Evolutionary conservation across 2,113 vertebrate species (phyloP).

Genomic region (Periophthalmodon schlosseri): DNA sequence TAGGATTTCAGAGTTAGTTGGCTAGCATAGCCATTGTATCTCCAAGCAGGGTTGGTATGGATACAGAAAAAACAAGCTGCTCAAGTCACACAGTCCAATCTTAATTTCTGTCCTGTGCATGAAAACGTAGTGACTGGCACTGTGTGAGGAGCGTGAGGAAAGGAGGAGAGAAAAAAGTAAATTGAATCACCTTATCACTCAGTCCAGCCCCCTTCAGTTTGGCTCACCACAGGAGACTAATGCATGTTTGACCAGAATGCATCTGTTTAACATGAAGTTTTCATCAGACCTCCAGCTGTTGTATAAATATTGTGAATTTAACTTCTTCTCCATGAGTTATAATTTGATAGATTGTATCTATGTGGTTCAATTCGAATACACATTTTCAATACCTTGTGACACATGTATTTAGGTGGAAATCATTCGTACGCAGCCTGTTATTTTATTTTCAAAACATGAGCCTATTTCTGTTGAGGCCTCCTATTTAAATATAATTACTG

Average conservation of each 20-base stretch:
- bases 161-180: background rate
- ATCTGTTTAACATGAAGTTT: background rate
- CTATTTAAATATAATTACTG: background rate
- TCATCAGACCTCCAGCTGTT: background rate
- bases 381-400: background rate
- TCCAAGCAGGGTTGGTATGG: too few relatives aligned
- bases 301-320: background rate
- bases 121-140: too few relatives aligned
- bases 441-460: background rate
- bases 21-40: too few relatives aligned
- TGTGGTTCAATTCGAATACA: background rate
- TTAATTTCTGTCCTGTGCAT: too few relatives aligned
- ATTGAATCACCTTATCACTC: background rate
- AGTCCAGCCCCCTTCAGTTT: background rate
- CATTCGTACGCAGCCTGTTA: background rate
- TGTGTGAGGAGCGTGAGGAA: too few relatives aligned
- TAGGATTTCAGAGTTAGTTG: too few relatives aligned
- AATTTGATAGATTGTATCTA: conserved; percentile 1
- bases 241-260: conserved; percentile 7
- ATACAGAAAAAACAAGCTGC: too few relatives aligned
- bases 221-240: conserved; percentile 1
- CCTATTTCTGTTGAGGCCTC: background rate
- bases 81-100: too few relatives aligned
- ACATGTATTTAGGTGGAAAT: background rate
- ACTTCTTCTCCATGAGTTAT: background rate